Conservation (phyloP, 1,140 invertebrate genomes). For the Lerema accius region DNA sequence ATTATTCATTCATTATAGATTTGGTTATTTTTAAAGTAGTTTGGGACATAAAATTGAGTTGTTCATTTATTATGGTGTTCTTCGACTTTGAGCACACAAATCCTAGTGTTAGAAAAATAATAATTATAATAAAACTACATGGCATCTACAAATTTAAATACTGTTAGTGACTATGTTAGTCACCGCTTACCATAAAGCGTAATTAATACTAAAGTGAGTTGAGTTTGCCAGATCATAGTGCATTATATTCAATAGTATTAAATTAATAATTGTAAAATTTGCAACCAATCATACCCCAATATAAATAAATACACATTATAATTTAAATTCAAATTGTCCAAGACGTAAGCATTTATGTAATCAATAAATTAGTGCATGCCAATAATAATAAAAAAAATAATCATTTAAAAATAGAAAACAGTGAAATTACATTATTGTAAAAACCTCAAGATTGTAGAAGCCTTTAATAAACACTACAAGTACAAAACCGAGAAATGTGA, state of each 20-base stretch:
- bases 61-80: no score
- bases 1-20: no score
- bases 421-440: neutral
- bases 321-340: no score
- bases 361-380: neutral
- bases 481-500: neutral
- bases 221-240: neutral
- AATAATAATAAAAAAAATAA: neutral
- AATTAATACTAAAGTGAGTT: neutral
- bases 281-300: neutral
- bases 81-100: slow-evolving; percentile 15
- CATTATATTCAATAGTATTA: neutral
- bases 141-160: slow-evolving; percentile 12
- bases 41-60: no score
- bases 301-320: neutral
- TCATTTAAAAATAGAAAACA: neutral
- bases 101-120: slow-evolving; percentile 13
- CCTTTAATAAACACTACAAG: no score
- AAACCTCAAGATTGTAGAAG: no score
- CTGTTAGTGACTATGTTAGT: slow-evolving; percentile 18
- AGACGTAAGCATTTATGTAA: neutral
- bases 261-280: no score
- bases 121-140: slow-evolving; percentile 6
- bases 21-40: no score
- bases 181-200: neutral